A percentile compares a stretch with the other conserved stretches of the same genome.
Conservation (phyloP, 2,113 vertebrate species). For the Channa maculata region DNA sequence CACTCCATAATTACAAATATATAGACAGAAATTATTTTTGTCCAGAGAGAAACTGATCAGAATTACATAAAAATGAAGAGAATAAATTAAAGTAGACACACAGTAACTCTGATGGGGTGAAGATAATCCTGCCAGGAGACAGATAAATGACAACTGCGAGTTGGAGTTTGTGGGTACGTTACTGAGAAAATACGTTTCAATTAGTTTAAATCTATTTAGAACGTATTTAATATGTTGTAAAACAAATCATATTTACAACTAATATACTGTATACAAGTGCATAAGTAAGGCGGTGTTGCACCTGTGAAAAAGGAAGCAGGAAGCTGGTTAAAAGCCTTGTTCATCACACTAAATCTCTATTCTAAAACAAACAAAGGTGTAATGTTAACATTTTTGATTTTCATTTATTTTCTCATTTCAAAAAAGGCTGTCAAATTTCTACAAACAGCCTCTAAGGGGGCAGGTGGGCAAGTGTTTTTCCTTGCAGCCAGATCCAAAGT, state of each 20-base stretch:
- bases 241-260: too few relatives aligned
- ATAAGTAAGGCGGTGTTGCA: neutral
- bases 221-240: neutral
- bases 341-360: too few relatives aligned
- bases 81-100: neutral
- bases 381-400: neutral
- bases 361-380: too few relatives aligned
- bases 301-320: neutral
- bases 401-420: neutral
- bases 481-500: neutral
- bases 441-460: neutral
- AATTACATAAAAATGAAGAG: neutral
- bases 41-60: neutral
- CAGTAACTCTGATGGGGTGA: neutral
- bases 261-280: neutral
- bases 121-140: constrained; percentile 6
- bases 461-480: neutral
- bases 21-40: neutral
- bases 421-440: too few relatives aligned
- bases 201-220: constrained; percentile 3
- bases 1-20: neutral
- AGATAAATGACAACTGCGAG: constrained; percentile 5
- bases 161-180: constrained; percentile 20
- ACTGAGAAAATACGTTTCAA: constrained; percentile 8
- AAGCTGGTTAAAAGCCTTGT: neutral